A percentile compares a stretch with the other conserved stretches of the same genome.
Conservation (phyloP, 2,113 vertebrate species). For the Circaetus cinerascens region DNA sequence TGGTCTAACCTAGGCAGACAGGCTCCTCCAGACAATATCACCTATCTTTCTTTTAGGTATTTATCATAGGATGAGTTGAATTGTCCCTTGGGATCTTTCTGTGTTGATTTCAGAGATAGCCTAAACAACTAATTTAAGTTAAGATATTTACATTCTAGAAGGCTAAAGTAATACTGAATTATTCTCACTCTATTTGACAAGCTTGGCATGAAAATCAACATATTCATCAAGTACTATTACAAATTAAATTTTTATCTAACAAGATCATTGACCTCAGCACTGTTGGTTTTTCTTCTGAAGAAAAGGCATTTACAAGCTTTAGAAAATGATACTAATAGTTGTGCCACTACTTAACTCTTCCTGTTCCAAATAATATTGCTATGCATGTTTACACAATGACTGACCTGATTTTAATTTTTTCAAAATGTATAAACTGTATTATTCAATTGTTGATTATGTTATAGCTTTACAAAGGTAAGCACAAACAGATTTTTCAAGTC, state of each 20-base stretch:
- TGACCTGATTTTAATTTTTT: not conserved
- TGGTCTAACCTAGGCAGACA: not conserved
- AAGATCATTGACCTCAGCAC: not conserved
- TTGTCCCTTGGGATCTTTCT: not conserved
- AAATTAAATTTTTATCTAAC: not conserved
- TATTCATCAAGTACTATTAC: not conserved
- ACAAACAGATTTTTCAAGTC: not conserved
- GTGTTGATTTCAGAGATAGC: not conserved
- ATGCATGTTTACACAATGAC: not conserved
- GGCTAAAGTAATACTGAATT: not conserved
- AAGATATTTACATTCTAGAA: not conserved
- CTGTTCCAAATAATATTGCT: not conserved
- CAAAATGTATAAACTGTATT: not conserved
- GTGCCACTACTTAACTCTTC: not conserved
- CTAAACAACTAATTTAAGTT: slow-evolving; percentile 1
- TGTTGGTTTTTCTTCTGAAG: not conserved
- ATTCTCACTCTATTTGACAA: slow-evolving; percentile 24
- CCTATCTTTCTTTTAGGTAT: not conserved
- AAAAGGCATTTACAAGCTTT: not conserved
- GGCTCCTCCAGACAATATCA: not conserved
- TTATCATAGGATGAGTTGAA: not conserved
- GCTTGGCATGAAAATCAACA: not conserved
- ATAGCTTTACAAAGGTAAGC: not conserved
- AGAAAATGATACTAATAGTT: not conserved
- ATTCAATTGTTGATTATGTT: not conserved